These are phyloP conservation scores for Lamellibrachia satsuma DNA, from an alignment of 2,888 invertebrate genomes.

Conservation along the genomic window DNA sequence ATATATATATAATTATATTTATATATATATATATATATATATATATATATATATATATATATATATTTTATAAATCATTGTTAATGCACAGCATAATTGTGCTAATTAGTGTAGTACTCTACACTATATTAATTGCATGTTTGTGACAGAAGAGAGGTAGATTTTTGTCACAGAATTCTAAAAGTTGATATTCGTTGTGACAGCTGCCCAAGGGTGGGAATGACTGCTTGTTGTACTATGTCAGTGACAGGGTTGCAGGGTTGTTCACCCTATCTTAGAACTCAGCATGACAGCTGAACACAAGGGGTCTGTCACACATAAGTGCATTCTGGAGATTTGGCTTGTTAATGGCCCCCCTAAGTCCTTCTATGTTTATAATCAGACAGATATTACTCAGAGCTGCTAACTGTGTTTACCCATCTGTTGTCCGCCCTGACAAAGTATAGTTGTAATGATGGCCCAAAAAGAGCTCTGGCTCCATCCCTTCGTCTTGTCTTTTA, in stretches of 20 bases:
- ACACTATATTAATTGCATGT: too few species aligned
- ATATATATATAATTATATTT: too few species aligned
- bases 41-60: too few species aligned
- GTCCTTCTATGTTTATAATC: neutral
- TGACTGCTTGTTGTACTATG: neutral
- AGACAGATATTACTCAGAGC: constrained; percentile 13
- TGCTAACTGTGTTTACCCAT: neutral
- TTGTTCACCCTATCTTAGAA: neutral
- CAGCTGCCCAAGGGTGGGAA: neutral
- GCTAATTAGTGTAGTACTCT: too few species aligned
- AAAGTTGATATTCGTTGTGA: too few species aligned
- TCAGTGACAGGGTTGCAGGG: neutral
- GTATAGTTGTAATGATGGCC: neutral
- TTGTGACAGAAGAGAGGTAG: too few species aligned
- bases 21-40: too few species aligned
- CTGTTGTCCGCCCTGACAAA: neutral
- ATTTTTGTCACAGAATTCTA: too few species aligned
- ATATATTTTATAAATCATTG: too few species aligned
- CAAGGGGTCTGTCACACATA: neutral
- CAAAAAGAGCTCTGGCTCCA: neutral
- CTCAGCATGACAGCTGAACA: constrained; percentile 6
- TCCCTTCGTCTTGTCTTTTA: neutral
- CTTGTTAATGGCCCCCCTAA: neutral
- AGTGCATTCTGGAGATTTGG: neutral
- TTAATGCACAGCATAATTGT: too few species aligned